Evolutionary conservation across 1,140 invertebrate species (phyloP), one percentile per base, ranked within the genome.

Genomic region (Drosophila pallidifrons): DNA sequence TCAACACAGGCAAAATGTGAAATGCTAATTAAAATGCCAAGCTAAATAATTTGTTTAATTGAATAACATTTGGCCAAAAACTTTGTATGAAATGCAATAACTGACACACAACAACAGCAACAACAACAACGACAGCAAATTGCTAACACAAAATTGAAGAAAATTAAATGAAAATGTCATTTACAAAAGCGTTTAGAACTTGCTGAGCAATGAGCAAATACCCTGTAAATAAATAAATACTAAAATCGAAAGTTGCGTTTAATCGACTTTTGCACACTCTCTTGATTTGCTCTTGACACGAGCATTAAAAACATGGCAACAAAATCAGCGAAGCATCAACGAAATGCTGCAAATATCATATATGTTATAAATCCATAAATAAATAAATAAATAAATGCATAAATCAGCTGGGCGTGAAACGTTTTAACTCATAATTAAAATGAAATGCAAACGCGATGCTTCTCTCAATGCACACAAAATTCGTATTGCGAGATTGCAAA

Each of bases 291-390:
- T 11, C 20, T 30, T 35, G 3, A 57, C 20, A 25, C 20, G 20
- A 59, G 2, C 7, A 11, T 15, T 25, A 25, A 30, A 10, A 79
- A 52, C 77, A 77, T 49, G 77, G 63, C 69, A 79, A n/a, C 47
- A 65, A 60, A 74, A 54, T 63, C 82, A 87, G 54, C 75, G 28
- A 55, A 76, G 76, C 82, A 72, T 79, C 76, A 25, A 25, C 57
- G 57, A 79, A 86, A 79, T 87, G 73, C 75, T 76, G 82, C 75
- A 86, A 87, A 87, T 82, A 86, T 77, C 79, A 87, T 13, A 59
- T 41, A 45, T 32, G 28, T 8, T 35, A 57, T 69, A 57, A 54
- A 47, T 30, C 20, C 51, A 47, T 61, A 60, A 54, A 77, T 68
- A 74, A 67, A 75, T 80, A 72, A 51, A 83, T 74, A 81, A 51